Conservation (phyloP, 2,888 invertebrate genomes). For the Nowickia ferox region DNA sequence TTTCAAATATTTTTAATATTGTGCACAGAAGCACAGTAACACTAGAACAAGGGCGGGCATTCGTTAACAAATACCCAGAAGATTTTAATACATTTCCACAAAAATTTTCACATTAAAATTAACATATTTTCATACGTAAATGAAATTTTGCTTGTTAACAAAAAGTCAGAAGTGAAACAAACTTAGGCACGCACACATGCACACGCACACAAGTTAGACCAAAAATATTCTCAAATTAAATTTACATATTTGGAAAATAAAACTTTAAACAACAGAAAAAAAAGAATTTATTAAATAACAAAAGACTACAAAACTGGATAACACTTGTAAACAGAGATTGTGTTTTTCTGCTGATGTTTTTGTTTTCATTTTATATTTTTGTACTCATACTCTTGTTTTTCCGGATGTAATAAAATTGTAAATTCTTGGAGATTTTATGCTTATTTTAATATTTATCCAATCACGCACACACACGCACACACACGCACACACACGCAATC, state of each 20-base stretch:
- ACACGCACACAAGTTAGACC: background rate
- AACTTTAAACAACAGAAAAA: background rate
- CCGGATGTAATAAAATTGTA: constrained; percentile 48
- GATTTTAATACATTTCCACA: constrained; percentile 45
- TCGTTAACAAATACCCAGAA: constrained; percentile 1
- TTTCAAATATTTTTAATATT: constrained; percentile 25
- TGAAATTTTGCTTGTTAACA: background rate
- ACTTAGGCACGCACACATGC: background rate
- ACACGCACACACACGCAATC: background rate
- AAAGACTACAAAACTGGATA: background rate
- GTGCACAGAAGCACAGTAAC: constrained; percentile 22
- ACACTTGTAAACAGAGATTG: constrained; percentile 14
- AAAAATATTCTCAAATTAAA: constrained; percentile 55
- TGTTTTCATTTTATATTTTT: constrained; percentile 7
- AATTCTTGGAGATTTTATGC: constrained; percentile 48
- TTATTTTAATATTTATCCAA: constrained; percentile 48
- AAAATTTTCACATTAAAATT: constrained; percentile 40
- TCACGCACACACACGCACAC: constrained; percentile 16
- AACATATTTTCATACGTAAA: constrained; percentile 35
- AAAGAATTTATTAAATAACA: background rate
- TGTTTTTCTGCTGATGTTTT: constrained; percentile 18
- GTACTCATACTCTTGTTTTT: constrained; percentile 12
- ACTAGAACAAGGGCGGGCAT: background rate
- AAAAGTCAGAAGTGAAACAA: background rate
- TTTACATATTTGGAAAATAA: constrained; percentile 58